These are phyloP conservation scores for Nothobranchius kuhntae DNA, from an alignment of 2,113 vertebrate species.

Conservation along the genomic window DNA sequence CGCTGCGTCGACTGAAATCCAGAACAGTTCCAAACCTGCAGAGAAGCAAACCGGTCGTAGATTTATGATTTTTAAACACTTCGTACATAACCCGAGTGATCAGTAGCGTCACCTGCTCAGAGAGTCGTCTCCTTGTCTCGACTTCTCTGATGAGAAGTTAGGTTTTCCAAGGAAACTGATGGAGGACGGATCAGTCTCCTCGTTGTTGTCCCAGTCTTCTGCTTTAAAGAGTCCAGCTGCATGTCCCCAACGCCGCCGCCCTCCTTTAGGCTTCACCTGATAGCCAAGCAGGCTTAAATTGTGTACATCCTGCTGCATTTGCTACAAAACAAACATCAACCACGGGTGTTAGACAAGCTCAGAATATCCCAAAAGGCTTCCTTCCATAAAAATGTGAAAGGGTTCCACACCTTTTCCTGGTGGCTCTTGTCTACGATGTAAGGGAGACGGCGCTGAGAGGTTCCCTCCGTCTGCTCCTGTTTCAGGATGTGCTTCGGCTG, in stretches of 20 bases:
- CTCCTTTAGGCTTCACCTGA: constrained; percentile 82
- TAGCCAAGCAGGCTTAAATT: constrained; percentile 74
- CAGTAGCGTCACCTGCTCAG: constrained; percentile 78
- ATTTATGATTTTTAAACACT: background rate
- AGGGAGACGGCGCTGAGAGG: constrained; percentile 79
- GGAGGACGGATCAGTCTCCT: constrained; percentile 79
- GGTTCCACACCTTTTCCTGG: constrained; percentile 73
- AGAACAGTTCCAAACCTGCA: constrained; percentile 87
- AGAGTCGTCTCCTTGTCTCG: constrained; percentile 78
- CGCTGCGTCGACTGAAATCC: constrained; percentile 85
- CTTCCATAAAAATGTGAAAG: no score
- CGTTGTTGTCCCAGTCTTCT: constrained; percentile 89
- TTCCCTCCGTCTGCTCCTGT: constrained; percentile 68
- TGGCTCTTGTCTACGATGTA: constrained; percentile 80
- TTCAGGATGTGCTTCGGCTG: constrained; percentile 70
- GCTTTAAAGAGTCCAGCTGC: constrained; percentile 79
- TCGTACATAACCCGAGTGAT: background rate
- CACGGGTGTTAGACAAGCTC: background rate
- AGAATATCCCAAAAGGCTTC: no score
- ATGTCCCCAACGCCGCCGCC: constrained; percentile 86
- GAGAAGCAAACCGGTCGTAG: background rate
- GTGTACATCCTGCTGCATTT: constrained; percentile 75
- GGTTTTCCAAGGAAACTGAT: constrained; percentile 69
- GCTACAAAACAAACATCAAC: constrained; percentile 60
- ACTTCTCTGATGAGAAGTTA: constrained; percentile 77